These are phyloP conservation scores for Crossocerus cetratus DNA, from an alignment of 2,888 invertebrate species.

Conservation along the genomic window DNA sequence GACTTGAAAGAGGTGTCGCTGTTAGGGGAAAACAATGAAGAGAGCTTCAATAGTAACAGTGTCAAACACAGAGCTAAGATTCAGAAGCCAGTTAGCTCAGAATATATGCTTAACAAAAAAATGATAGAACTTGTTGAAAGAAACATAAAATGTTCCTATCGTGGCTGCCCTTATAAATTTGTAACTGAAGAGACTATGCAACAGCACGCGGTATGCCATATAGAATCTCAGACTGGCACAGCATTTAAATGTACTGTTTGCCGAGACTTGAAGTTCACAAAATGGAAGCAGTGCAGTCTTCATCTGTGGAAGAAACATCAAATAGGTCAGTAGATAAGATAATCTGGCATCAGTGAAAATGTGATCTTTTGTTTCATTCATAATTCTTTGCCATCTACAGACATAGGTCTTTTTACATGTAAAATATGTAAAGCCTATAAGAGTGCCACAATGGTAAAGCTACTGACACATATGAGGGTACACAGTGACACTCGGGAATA, in stretches of 20 bases:
- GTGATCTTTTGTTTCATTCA: neutral
- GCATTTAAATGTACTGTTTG: constrained; percentile 80
- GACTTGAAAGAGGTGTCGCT: constrained; percentile 40
- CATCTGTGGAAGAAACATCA: constrained; percentile 85
- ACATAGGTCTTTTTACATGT: constrained; percentile 81
- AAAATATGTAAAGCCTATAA: constrained; percentile 80
- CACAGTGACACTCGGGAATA: constrained; percentile 79
- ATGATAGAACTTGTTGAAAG: constrained; percentile 62
- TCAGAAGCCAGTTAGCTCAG: constrained; percentile 52
- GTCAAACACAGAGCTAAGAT: constrained; percentile 54
- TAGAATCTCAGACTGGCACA: constrained; percentile 63
- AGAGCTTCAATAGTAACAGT: constrained; percentile 37
- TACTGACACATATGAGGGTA: constrained; percentile 82
- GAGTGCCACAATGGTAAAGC: constrained; percentile 79
- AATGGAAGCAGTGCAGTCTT: constrained; percentile 83
- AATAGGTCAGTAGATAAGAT: constrained; percentile 70
- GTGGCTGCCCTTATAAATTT: constrained; percentile 80
- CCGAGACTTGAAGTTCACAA: constrained; percentile 77
- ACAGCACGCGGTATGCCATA: constrained; percentile 79
- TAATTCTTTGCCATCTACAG: constrained; percentile 56
- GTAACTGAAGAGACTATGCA: constrained; percentile 71
- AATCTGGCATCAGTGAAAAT: neutral
- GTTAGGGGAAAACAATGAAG: constrained; percentile 29
- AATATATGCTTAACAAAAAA: constrained; percentile 60
- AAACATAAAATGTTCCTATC: constrained; percentile 77